Conservation (phyloP, 1,140 invertebrate genomes). For the Phymastichus coffea region DNA sequence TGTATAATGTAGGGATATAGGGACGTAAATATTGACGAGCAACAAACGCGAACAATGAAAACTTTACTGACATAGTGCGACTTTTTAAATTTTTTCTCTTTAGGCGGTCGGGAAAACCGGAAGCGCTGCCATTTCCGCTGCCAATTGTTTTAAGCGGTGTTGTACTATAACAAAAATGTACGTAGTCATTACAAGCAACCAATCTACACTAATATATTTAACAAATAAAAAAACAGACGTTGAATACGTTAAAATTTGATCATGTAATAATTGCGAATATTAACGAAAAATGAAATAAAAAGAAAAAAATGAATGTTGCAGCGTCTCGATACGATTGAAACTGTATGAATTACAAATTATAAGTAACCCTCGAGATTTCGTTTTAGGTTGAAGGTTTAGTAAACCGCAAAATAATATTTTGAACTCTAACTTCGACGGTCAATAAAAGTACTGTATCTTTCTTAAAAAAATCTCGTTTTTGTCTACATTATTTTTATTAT, state of each 20-base stretch:
- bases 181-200: too few species aligned
- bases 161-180: slow-evolving; percentile 26
- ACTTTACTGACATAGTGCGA: neutral
- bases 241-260: slow-evolving; percentile 19
- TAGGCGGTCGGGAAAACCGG: slow-evolving; percentile 25
- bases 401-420: slow-evolving; percentile 21
- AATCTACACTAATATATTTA: too few species aligned
- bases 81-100: slow-evolving; percentile 20
- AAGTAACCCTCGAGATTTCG: neutral
- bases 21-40: slow-evolving; percentile 1
- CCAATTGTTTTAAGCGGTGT: slow-evolving; percentile 28
- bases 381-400: slow-evolving; percentile 22
- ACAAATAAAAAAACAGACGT: too few species aligned
- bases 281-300: neutral
- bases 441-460: slow-evolving; percentile 29
- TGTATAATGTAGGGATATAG: neutral
- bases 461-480: slow-evolving; percentile 17
- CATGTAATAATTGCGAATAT: slow-evolving; percentile 11
- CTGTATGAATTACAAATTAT: slow-evolving; percentile 4
- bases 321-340: neutral
- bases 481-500: slow-evolving; percentile 1
- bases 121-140: slow-evolving; percentile 29
- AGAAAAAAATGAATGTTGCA: slow-evolving; percentile 2
- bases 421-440: slow-evolving; percentile 20
- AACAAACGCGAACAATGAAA: neutral